Evolutionary conservation across 2,113 vertebrate species (phyloP).

Genomic region (Poicephalus gulielmi): DNA sequence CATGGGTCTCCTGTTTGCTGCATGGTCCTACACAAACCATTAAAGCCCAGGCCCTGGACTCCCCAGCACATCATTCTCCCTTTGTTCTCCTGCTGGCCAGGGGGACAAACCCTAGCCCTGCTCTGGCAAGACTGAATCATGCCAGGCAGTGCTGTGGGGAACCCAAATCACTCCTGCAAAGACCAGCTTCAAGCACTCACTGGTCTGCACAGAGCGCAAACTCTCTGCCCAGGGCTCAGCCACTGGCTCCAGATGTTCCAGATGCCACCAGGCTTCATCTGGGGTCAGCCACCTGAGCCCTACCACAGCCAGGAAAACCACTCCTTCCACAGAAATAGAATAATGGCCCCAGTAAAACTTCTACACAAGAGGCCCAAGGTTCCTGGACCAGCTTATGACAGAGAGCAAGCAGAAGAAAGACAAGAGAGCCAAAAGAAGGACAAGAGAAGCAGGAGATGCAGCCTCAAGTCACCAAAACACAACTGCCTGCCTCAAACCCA

Average conservation of each 20-base stretch:
- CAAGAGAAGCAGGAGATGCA: not conserved
- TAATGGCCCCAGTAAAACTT: not conserved
- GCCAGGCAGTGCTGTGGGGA: not conserved
- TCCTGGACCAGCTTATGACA: not conserved
- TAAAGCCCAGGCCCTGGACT: not conserved
- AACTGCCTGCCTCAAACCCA: not conserved
- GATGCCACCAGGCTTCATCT: not conserved
- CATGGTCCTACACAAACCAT: not conserved
- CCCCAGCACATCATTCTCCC: not conserved
- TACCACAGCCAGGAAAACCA: not conserved
- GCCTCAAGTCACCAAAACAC: not conserved
- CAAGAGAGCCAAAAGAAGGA: not conserved
- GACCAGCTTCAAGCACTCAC: not conserved
- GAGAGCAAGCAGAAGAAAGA: not conserved
- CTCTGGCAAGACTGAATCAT: not conserved
- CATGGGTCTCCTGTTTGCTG: fast-evolving
- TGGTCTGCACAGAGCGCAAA: not conserved
- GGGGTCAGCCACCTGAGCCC: not conserved
- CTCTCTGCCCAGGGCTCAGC: not conserved
- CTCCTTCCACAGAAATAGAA: not conserved
- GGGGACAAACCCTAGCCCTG: not conserved
- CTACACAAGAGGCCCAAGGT: not conserved
- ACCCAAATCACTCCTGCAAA: not conserved
- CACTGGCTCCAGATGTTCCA: not conserved
- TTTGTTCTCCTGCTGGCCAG: not conserved